Conservation (phyloP, 2,888 invertebrate genomes). For the Pardosa pseudoannulata region DNA sequence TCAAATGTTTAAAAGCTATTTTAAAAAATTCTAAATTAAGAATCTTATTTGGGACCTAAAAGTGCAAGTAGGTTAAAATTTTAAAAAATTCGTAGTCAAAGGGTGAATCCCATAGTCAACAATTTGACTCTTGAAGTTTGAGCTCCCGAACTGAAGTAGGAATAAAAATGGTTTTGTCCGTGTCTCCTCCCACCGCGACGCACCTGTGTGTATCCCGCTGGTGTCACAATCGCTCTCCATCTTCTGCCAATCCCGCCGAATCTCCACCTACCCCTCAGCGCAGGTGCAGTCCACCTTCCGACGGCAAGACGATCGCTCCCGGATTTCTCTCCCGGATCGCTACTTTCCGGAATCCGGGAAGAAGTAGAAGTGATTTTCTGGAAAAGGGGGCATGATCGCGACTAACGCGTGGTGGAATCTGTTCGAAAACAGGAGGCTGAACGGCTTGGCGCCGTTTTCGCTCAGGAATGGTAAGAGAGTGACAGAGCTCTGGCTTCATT, state of each 20-base stretch:
- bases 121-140: too few species aligned
- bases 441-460: constrained; percentile 20
- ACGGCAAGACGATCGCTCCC: constrained; percentile 24
- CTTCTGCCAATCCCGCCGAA: constrained; percentile 23
- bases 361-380: too few species aligned
- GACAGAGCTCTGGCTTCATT: background rate
- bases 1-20: too few species aligned
- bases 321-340: constrained; percentile 31
- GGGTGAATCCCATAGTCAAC: too few species aligned
- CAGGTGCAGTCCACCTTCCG: constrained; percentile 49
- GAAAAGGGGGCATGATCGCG: constrained; percentile 34
- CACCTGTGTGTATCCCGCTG: background rate
- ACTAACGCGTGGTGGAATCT: constrained; percentile 38
- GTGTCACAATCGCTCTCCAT: constrained; percentile 9
- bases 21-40: too few species aligned
- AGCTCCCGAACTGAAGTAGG: background rate
- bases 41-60: too few species aligned
- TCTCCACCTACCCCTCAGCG: constrained; percentile 31
- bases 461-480: constrained; percentile 43
- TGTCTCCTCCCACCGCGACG: constrained; percentile 1
- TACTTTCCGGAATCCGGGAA: constrained; percentile 19
- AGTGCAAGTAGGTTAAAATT: too few species aligned
- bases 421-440: constrained; percentile 22
- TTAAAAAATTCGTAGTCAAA: too few species aligned
- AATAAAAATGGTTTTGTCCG: background rate